Conservation (phyloP, 2,797 vertebrate genomes). For the Atherinosoma microstoma region DNA sequence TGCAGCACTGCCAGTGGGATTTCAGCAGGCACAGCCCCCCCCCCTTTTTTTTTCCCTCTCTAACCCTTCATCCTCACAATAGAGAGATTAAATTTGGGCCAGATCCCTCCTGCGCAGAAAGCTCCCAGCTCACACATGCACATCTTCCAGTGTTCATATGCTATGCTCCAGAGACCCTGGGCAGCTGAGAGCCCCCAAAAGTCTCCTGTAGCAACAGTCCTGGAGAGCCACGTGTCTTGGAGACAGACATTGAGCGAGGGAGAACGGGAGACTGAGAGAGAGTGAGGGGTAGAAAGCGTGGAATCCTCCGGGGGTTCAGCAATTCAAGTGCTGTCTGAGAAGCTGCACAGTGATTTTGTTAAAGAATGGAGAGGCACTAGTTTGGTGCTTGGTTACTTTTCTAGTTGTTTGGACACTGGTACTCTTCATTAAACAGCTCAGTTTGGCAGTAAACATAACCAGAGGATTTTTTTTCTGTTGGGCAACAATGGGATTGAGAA, state of each 20-base stretch:
- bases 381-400: slow-evolving; percentile 53
- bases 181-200: slow-evolving; percentile 65
- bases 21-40: slow-evolving; percentile 73
- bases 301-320: slow-evolving; percentile 59
- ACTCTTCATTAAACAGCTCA: slow-evolving; percentile 35
- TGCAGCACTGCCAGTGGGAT: slow-evolving; percentile 84
- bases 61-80: slow-evolving; percentile 73
- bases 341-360: slow-evolving; percentile 64
- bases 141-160: slow-evolving; percentile 66
- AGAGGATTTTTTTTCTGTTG: slow-evolving; percentile 16
- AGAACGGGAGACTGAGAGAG: slow-evolving; percentile 32
- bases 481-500: slow-evolving; percentile 21
- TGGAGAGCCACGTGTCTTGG: slow-evolving; percentile 72
- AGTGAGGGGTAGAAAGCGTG: slow-evolving; percentile 52
- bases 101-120: slow-evolving; percentile 73
- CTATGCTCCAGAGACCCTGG: slow-evolving; percentile 66
- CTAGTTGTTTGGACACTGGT: slow-evolving; percentile 39
- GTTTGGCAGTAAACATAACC: slow-evolving; percentile 33
- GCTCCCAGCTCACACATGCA: slow-evolving; percentile 68
- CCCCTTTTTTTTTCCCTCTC: slow-evolving; percentile 24
- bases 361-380: slow-evolving; percentile 50
- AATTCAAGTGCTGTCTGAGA: slow-evolving; percentile 62
- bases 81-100: slow-evolving; percentile 81
- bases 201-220: slow-evolving; percentile 65
- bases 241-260: slow-evolving; percentile 64